Percentiles rank a stretch among this genome's conserved stretches.
Evolutionary conservation across 1,140 invertebrate genomes (phyloP).

Genomic region (Meloidogyne exigua): DNA sequence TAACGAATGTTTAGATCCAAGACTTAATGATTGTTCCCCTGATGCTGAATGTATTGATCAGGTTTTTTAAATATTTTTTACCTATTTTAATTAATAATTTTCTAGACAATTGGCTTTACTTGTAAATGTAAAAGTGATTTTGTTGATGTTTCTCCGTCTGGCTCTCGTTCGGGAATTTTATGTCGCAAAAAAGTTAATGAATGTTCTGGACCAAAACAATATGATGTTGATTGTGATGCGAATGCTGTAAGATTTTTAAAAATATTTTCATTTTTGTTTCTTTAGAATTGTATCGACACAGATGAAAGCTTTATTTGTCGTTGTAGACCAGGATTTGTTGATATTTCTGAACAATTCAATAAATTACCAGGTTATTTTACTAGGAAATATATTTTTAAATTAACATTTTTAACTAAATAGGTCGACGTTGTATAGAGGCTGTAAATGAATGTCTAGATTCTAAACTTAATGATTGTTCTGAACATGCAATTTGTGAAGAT

Average conservation of each 20-base stretch:
- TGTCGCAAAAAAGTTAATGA: constrained; percentile 57
- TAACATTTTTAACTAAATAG: too few species aligned
- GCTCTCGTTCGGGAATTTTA: constrained; percentile 50
- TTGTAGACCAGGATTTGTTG: constrained; percentile 63
- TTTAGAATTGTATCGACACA: constrained; percentile 54
- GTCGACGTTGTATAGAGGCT: constrained; percentile 68
- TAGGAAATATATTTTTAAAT: too few species aligned
- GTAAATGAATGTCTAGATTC: constrained; percentile 81
- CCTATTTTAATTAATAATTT: background rate
- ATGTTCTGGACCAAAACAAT: constrained; percentile 48
- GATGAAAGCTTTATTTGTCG: constrained; percentile 57
- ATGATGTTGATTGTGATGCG: constrained; percentile 56
- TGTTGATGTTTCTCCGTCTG: constrained; percentile 54
- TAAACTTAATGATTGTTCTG: constrained; percentile 86
- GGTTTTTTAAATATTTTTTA: constrained; percentile 20
- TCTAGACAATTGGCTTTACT: constrained; percentile 55
- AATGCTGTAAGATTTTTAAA: constrained; percentile 45
- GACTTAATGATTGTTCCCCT: constrained; percentile 52
- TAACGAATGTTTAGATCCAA: constrained; percentile 56
- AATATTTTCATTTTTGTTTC: background rate
- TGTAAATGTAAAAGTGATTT: constrained; percentile 58
- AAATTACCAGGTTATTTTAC: constrained; percentile 41
- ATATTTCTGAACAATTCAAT: constrained; percentile 62
- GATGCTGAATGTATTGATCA: constrained; percentile 61
- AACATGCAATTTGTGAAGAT: constrained; percentile 79